These are phyloP conservation scores for Equus przewalskii DNA, from an alignment of 2,113 vertebrate species.

Conservation along the genomic window DNA sequence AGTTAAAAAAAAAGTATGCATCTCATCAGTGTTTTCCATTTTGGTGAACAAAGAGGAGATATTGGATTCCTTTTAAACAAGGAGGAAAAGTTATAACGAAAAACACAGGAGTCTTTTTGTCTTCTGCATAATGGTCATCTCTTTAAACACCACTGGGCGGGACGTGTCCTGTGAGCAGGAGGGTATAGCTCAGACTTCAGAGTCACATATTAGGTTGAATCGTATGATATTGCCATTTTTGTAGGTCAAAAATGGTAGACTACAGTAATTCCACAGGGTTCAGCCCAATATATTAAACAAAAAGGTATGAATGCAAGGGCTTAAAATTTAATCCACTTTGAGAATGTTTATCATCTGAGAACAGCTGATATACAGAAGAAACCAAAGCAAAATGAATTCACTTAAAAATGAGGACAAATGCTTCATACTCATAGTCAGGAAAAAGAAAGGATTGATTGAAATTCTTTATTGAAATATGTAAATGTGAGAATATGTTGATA, in stretches of 20 bases:
- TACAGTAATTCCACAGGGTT: background rate
- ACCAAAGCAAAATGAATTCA: constrained; percentile 19
- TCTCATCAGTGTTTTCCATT: background rate
- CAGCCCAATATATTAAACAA: background rate
- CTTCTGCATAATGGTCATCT: background rate
- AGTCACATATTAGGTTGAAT: background rate
- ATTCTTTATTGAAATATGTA: background rate
- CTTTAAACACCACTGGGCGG: background rate
- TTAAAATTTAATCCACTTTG: background rate
- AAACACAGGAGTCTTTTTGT: background rate
- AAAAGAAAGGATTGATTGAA: background rate
- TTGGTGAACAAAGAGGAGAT: background rate
- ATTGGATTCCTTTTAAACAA: background rate
- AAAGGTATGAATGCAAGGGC: background rate
- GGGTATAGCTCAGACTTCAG: background rate
- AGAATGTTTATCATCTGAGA: background rate
- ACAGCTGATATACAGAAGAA: background rate
- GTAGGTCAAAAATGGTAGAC: background rate
- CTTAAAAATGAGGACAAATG: background rate
- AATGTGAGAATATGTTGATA: background rate
- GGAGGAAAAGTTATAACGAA: background rate
- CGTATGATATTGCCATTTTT: background rate
- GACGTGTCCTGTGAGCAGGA: background rate
- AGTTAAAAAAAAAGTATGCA: background rate
- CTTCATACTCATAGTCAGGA: background rate